phyloP scores from a whole-genome alignment of 2,888 invertebrate species.

The Erebia aethiops region DNA sequence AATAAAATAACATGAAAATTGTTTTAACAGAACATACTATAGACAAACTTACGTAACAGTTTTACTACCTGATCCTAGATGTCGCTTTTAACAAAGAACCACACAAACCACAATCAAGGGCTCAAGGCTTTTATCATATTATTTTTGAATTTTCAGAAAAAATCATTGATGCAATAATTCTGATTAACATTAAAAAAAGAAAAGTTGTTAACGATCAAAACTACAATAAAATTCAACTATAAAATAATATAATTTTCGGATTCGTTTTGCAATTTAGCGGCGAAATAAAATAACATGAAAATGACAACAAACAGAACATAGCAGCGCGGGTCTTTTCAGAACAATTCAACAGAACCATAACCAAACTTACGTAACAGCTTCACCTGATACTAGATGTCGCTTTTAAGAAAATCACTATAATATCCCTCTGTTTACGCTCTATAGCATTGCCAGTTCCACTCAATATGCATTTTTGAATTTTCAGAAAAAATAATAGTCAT shows the following conservation, averaged over 20 bases:
- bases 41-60: neutral
- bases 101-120: too few relatives aligned
- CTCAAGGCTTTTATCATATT: too few relatives aligned
- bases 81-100: conserved; percentile 10
- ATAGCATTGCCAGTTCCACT: too few relatives aligned
- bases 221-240: neutral
- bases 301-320: neutral
- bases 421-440: too few relatives aligned
- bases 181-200: too few relatives aligned
- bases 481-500: too few relatives aligned
- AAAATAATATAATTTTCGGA: neutral
- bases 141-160: too few relatives aligned
- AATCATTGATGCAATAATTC: too few relatives aligned
- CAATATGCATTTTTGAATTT: too few relatives aligned
- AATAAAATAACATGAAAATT: neutral
- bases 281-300: neutral
- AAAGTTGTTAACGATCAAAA: neutral
- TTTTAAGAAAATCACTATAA: too few relatives aligned
- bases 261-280: conserved; percentile 17
- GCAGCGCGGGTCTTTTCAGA: too few relatives aligned
- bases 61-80: conserved; percentile 37
- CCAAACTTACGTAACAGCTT: neutral
- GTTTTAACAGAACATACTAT: neutral
- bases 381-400: conserved; percentile 37
- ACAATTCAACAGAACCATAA: too few relatives aligned